Evolutionary conservation across 2,888 invertebrate genomes (phyloP).

Genomic region (Mesopsocus fuscifrons): DNA sequence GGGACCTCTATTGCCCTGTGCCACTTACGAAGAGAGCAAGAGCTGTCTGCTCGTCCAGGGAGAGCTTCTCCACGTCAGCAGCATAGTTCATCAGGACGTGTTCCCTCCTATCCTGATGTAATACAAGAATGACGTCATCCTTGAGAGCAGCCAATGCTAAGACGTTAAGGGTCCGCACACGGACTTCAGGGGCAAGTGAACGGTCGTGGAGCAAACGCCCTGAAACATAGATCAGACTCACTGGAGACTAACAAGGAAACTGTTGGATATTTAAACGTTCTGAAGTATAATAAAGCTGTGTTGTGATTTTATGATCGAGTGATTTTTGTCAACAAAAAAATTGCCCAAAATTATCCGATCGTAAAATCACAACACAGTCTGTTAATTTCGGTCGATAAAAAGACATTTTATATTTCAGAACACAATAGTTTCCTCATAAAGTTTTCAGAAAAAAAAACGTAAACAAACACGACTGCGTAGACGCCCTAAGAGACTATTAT

Average conservation of each 20-base stretch:
- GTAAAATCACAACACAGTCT: too few relatives aligned
- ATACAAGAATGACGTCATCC: slow-evolving; percentile 71
- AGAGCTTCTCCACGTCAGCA: slow-evolving; percentile 53
- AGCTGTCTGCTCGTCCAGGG: slow-evolving; percentile 55
- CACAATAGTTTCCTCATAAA: not conserved
- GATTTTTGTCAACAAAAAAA: too few relatives aligned
- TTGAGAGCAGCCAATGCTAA: slow-evolving; percentile 60
- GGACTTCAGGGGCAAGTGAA: slow-evolving; percentile 34
- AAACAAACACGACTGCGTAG: too few relatives aligned
- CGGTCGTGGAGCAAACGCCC: slow-evolving; percentile 43
- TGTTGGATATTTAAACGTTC: too few relatives aligned
- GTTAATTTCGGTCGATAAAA: too few relatives aligned
- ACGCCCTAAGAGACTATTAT: too few relatives aligned
- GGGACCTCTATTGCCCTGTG: too few relatives aligned
- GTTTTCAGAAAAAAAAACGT: not conserved
- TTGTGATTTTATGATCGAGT: too few relatives aligned
- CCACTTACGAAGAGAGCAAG: slow-evolving; percentile 57
- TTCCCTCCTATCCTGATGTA: slow-evolving; percentile 78
- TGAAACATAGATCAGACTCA: slow-evolving; percentile 17
- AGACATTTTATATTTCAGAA: too few relatives aligned
- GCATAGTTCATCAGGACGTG: slow-evolving; percentile 81
- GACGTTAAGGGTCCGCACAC: slow-evolving; percentile 47
- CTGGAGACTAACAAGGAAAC: too few relatives aligned
- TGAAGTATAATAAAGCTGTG: too few relatives aligned
- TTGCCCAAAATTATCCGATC: too few relatives aligned